These are phyloP conservation scores for Tarsius wallacei DNA, from an alignment of 2,797 vertebrate species.

Conservation along the genomic window DNA sequence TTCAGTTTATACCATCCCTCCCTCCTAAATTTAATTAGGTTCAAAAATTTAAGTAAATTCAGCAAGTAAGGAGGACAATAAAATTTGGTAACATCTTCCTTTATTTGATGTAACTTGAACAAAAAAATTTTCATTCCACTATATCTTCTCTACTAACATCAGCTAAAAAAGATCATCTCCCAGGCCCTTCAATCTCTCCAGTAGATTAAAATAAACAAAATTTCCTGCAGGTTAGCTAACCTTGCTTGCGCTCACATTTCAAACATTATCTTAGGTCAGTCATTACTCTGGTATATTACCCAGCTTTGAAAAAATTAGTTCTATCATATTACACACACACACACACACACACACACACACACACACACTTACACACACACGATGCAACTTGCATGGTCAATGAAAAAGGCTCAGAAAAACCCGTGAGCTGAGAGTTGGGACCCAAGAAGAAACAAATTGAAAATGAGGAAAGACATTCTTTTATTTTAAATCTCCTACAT, in stretches of 20 bases:
- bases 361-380: not conserved
- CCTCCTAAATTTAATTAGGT: not conserved
- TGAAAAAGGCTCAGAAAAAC: not conserved
- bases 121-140: not conserved
- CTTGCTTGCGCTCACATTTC: not conserved
- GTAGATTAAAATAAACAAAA: not conserved
- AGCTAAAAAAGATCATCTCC: not conserved
- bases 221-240: not conserved
- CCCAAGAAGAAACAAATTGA: not conserved
- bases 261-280: not conserved
- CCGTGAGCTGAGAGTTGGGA: not conserved
- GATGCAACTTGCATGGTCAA: not conserved
- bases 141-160: not conserved
- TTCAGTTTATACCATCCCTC: no score
- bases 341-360: not conserved
- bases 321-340: not conserved
- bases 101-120: not conserved
- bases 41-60: slow-evolving; percentile 16
- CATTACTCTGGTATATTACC: not conserved
- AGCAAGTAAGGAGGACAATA: not conserved
- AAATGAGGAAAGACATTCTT: not conserved
- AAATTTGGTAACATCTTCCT: not conserved
- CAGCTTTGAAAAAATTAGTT: slow-evolving; percentile 42
- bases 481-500: not conserved
- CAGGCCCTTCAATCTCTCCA: not conserved